Base-by-base conservation (phyloP, 2,113 vertebrate species). In the Pterocles orientalis region DNA sequence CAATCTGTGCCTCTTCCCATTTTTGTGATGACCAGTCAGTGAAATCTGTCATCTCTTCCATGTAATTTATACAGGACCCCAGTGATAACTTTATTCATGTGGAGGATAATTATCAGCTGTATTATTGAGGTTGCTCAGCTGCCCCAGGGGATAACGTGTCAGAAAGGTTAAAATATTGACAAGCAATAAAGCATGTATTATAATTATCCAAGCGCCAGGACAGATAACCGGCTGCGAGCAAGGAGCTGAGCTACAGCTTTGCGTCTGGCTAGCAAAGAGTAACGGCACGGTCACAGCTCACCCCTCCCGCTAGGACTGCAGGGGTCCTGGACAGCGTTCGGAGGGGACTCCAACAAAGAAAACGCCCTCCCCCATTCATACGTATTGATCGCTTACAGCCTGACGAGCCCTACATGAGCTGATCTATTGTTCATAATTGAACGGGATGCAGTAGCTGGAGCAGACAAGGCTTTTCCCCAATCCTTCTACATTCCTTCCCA, bases 161-260 rank as follows among this genome's bases (percentile, higher is more conserved):
- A 88, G 84, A 81, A 91, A 97, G 97, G 97, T 97, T 94, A 97
- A 96, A 95, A 89, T 62, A 97, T 89, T 92, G 94, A 96, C 97
- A 97, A 96, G 94, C 84, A 72, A 95, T 80, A 91, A 94, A 91
- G 89, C 64, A 84, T 85, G 50, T 84, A 62, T 86, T 88, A 90
- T 78, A 97, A 79, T 88, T 73, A 95, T 39, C 69, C 75, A 10
- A 5, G 36, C 53, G 85, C 84, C 75, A 93, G 91, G 58, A 54
- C 7, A 72, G 81, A 79, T 34, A 82, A 39, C 47, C 20, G 24
- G 31, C 69, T 76, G 64, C 28, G 34, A 69, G 43, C 48, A 34
- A 88, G 71, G 53, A 72, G 26, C 36, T 12, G 34, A 85, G 80
- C 26, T 51, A 20, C 36, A 39, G 62, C 33, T 91, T 39, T 66